Evolutionary conservation across 2,797 vertebrate genomes (phyloP).

Genomic region (Bovichtus diacanthus): DNA sequence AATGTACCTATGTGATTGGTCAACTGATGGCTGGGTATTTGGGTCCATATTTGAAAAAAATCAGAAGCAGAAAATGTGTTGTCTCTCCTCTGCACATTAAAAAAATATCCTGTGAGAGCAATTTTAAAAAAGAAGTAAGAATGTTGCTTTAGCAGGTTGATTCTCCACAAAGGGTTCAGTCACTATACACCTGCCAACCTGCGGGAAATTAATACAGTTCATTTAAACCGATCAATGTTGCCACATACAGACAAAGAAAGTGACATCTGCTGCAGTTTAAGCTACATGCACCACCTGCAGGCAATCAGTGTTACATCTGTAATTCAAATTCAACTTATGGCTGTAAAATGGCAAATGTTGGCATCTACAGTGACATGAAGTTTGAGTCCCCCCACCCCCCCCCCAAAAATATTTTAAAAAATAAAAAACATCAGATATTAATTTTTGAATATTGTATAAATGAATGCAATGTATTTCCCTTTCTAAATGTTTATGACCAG

Average conservation of each 20-base stretch:
- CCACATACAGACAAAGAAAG: neutral
- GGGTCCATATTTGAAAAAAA: neutral
- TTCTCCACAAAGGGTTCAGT: neutral
- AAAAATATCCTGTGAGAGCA: neutral
- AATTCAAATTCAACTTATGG: neutral
- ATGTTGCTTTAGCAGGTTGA: neutral
- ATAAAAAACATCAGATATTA: neutral
- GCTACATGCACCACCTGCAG: neutral
- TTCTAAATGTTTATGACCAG: neutral
- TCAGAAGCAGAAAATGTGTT: neutral
- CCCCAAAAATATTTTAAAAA: too few species aligned
- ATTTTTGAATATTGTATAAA: neutral
- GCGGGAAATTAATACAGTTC: neutral
- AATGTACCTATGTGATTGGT: neutral
- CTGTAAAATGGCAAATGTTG: neutral
- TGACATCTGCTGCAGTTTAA: neutral
- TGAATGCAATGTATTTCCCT: neutral
- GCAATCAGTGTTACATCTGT: neutral
- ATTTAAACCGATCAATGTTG: neutral
- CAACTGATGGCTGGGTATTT: conserved; percentile 2
- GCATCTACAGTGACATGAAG: neutral
- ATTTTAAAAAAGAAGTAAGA: neutral
- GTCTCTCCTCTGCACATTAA: neutral
- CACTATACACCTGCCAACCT: neutral
- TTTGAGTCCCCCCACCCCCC: neutral